phyloP scores from a whole-genome alignment of 2,888 invertebrate genomes.

The Tetranychus truncatus region DNA sequence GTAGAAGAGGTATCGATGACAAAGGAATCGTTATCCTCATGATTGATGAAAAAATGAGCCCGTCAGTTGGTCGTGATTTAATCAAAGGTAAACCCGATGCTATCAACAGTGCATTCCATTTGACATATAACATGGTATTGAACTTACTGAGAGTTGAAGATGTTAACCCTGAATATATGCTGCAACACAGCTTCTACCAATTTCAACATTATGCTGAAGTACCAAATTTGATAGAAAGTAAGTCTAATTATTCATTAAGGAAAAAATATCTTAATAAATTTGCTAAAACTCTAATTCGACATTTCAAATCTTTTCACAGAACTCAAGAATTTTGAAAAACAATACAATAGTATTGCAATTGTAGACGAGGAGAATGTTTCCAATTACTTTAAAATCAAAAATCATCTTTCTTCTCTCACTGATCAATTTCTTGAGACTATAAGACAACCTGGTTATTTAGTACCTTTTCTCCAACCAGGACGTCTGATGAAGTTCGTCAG shows the following conservation, averaged over 20 bases:
- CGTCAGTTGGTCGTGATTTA: conserved; percentile 39
- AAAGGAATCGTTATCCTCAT: conserved; percentile 78
- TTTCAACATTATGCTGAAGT: conserved; percentile 94
- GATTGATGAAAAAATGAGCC: conserved; percentile 81
- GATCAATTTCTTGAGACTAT: conserved; percentile 57
- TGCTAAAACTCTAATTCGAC: not conserved
- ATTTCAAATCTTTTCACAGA: conserved; percentile 35
- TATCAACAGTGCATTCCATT: conserved; percentile 93
- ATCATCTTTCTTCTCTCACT: conserved; percentile 55
- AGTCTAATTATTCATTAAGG: conserved; percentile 31
- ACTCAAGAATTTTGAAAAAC: conserved; percentile 46
- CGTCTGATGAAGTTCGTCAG: conserved; percentile 50
- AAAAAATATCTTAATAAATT: conserved; percentile 9
- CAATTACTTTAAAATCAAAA: conserved; percentile 63
- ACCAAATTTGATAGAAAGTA: conserved; percentile 68
- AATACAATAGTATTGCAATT: conserved; percentile 46
- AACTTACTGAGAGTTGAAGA: conserved; percentile 91
- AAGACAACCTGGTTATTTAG: conserved; percentile 64
- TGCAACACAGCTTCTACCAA: conserved; percentile 92
- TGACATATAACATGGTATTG: conserved; percentile 98
- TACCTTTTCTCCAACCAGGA: conserved; percentile 87
- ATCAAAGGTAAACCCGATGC: conserved; percentile 73
- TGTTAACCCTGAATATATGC: conserved; percentile 97
- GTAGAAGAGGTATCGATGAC: conserved; percentile 53
- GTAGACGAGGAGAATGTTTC: conserved; percentile 54